Evolutionary conservation across 2,888 invertebrate species (phyloP), one percentile per base, ranked within the genome.

Genomic region (Ferrisia virgata): DNA sequence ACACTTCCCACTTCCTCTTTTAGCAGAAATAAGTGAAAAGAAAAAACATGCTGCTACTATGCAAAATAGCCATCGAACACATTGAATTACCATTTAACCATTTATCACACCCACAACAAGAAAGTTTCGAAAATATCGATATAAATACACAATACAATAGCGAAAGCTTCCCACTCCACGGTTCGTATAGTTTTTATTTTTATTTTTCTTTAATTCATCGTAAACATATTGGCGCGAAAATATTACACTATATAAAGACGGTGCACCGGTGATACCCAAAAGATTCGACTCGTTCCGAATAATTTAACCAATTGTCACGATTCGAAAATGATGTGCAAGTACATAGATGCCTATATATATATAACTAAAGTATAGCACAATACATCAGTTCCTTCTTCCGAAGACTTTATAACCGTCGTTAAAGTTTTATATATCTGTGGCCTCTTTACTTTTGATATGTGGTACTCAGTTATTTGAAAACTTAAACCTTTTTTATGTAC

Each of bases 1-100:
- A n/a, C n/a, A n/a, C n/a, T n/a, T n/a, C n/a, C n/a, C 58, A 72
- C 72, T 72, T 72, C 72, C 72, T 33, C 58, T 64, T 64, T 72
- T 33, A 28, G 5, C 72, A 72, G 72, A 72, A 72, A 72, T 1
- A n/a, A 72, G 15, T 3, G 28, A 72, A 72, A 72, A 72, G n/a
- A 72, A 72, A 36, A 33, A 15, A 25, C 9, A 39, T 15, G 2
- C 13, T 2, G 33, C 72, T 36, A 33, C 72, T 72, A 72, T 72
- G 72, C 72, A 72, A 72, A 72, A 47, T 18, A 47, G 47, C n/a
- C n/a, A 33, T 15, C 31, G 33, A 33, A 64, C 15, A 31, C 18
- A n/a, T 6, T 72, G n/a, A 31, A 72, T 72, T 33, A 33, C 72
- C 72, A 72, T 72, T 72, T 72, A 72, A n/a, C 33, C 72, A 72